Conservation (phyloP, 2,797 vertebrate genomes). For the Gastrophryne carolinensis region DNA sequence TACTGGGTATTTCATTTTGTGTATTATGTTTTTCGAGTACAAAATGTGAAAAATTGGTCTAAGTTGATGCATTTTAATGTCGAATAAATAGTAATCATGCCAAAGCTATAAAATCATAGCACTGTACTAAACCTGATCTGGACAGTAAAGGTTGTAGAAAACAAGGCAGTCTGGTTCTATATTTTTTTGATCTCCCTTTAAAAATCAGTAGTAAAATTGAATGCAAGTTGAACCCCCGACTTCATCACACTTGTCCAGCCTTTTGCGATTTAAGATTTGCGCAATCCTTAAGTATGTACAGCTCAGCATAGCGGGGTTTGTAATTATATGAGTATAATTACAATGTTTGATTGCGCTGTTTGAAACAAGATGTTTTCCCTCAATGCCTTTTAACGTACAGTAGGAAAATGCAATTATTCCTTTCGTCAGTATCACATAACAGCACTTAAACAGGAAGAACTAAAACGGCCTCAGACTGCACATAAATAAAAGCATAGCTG, state of each 20-base stretch:
- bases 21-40: too few relatives aligned
- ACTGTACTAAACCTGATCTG: too few relatives aligned
- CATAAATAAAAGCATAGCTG: slow-evolving; percentile 11
- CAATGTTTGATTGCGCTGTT: slow-evolving; percentile 34
- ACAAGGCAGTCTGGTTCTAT: too few relatives aligned
- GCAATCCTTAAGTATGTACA: not conserved
- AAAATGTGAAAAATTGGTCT: too few relatives aligned
- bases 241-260: slow-evolving; percentile 8
- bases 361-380: slow-evolving; percentile 29
- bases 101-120: too few relatives aligned
- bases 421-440: slow-evolving; percentile 26
- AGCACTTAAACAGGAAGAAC: slow-evolving; percentile 26
- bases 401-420: slow-evolving; percentile 42
- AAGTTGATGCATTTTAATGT: too few relatives aligned
- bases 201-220: not conserved
- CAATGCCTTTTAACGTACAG: slow-evolving; percentile 42
- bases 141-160: too few relatives aligned
- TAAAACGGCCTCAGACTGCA: slow-evolving; percentile 20
- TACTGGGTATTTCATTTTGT: too few relatives aligned
- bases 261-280: slow-evolving; percentile 4
- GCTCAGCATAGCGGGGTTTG: slow-evolving; percentile 16
- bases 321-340: slow-evolving; percentile 46
- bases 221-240: not conserved
- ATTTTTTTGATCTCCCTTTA: not conserved
- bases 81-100: too few relatives aligned